Evolutionary conservation across 2,888 invertebrate genomes (phyloP).

Genomic region (Steinernema carpocapsae): DNA sequence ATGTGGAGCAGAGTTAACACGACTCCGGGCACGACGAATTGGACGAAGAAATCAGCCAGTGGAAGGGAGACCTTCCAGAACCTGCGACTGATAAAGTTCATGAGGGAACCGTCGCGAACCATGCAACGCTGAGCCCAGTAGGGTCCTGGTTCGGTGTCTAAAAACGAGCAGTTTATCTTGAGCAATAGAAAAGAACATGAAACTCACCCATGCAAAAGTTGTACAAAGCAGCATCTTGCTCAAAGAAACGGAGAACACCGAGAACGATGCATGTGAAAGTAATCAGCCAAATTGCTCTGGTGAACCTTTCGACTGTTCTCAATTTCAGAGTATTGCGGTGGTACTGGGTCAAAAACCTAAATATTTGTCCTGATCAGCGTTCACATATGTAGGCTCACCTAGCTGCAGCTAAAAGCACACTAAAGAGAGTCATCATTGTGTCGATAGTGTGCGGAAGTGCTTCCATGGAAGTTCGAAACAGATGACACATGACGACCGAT

Average conservation of each 20-base stretch:
- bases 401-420: conserved; percentile 64
- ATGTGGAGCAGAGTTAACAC: conserved; percentile 63
- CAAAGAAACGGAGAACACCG: conserved; percentile 64
- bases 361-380: conserved; percentile 2
- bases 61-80: conserved; percentile 68
- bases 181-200: too few species aligned
- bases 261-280: conserved; percentile 63
- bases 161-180: too few species aligned
- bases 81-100: conserved; percentile 59
- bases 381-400: conserved; percentile 46
- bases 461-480: conserved; percentile 67
- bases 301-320: conserved; percentile 66
- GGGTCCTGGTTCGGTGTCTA: conserved; percentile 67
- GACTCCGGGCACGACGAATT: conserved; percentile 65
- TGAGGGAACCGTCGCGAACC: conserved; percentile 65
- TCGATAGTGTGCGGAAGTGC: conserved; percentile 65
- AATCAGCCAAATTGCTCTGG: conserved; percentile 67
- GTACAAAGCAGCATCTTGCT: conserved; percentile 66
- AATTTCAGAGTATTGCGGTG: conserved; percentile 66
- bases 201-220: conserved; percentile 66
- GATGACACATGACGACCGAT: conserved; percentile 65
- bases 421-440: conserved; percentile 67
- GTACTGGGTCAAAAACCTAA: conserved; percentile 66
- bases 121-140: conserved; percentile 66
- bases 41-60: conserved; percentile 65